phyloP scores from a whole-genome alignment of 2,797 vertebrate species.

The Chelon labrosus region DNA sequence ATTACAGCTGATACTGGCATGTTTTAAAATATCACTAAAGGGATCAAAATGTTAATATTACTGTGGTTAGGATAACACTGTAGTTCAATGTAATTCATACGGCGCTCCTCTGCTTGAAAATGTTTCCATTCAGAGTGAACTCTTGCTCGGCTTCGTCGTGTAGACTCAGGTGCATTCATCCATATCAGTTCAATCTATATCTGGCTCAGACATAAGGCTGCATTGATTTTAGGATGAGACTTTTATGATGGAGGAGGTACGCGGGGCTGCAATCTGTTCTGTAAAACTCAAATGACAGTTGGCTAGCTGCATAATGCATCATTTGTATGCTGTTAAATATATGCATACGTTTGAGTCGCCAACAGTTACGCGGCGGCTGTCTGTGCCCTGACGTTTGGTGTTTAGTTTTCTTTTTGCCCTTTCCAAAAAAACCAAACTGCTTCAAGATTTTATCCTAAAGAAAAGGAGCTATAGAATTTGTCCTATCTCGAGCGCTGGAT shows the following conservation, averaged over 20 bases:
- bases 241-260: background rate
- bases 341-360: conserved; percentile 3
- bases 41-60: conserved; percentile 53
- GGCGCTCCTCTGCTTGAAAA: conserved; percentile 19
- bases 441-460: conserved; percentile 10
- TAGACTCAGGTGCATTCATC: conserved; percentile 19
- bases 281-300: background rate
- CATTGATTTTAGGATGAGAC: conserved; percentile 20
- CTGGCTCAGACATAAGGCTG: conserved; percentile 18
- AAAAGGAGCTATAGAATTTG: conserved; percentile 13
- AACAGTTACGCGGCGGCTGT: background rate
- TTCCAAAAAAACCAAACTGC: background rate
- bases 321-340: conserved; percentile 16
- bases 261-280: conserved; percentile 5
- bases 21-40: conserved; percentile 50
- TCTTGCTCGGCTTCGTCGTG: conserved; percentile 19
- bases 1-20: conserved; percentile 52
- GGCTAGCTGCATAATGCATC: background rate
- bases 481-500: conserved; percentile 27
- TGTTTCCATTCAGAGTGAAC: conserved; percentile 6
- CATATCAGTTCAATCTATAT: conserved; percentile 24
- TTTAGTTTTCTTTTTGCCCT: background rate
- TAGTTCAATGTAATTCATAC: background rate
- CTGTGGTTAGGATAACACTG: background rate
- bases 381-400: background rate